Base-by-base conservation (phyloP, 2,888 invertebrate genomes). In the Eulithis testata region DNA sequence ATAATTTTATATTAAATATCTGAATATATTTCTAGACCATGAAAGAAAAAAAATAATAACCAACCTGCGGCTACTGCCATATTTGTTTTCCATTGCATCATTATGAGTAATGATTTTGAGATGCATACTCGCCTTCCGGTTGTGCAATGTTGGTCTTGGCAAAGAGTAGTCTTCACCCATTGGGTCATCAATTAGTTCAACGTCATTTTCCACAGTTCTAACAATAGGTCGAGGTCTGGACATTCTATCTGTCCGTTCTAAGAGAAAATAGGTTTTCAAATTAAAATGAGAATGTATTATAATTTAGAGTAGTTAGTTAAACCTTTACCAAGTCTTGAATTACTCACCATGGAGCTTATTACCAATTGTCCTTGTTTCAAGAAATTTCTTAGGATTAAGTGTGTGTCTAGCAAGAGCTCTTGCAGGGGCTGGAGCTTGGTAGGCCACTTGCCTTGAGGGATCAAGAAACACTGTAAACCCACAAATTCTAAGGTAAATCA, bases 141-240 rank as follows among this genome's bases (percentile, higher is more conserved):
- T 87, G 12, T 82, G 74, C 44, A 78, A 68, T 11, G 80, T 70
- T 53, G 74, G 65, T 65, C 77, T 85, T 62, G 80, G 74, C 27
- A 82, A 76, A 14, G 76, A 65, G 72, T 81, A 81, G 27, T 87
- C 86, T 43, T 85, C 89, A 27, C 76, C 91, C 89, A 91, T 90
- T 6, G 89, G 86, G 61, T 91, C 89, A 81, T 91, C 89, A 80
- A 88, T 83, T 53, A 88, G 76, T 83, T 90, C 87, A 73, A 93
- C 79, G 75, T 93, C 91, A 84, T 93, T 93, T 76, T 90, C 88
- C 65, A 93, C 87, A 54, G 92, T 92, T 72, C 93, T 85, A 5
- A 90, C 68, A 61, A 93, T 91, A 27, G 92, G 92, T 76, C 87
- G 90, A 14, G 82, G 76, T 70, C 81, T 78, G 45, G 78, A 69